These are phyloP conservation scores for Aphrophora alni DNA, from an alignment of 2,888 invertebrate species.

Conservation along the genomic window DNA sequence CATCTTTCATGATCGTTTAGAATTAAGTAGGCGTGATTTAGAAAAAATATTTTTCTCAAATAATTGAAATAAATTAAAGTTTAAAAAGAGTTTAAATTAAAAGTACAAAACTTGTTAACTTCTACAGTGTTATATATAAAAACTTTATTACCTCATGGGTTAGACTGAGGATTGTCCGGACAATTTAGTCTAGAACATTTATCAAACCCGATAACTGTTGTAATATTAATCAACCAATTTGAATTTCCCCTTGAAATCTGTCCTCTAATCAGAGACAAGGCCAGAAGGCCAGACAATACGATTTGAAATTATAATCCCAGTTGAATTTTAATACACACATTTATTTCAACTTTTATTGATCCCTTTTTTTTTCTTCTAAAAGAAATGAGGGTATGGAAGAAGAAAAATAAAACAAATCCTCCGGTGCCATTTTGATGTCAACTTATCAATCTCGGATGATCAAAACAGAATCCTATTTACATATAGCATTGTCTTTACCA, in stretches of 20 bases:
- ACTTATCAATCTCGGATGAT: conserved; percentile 36
- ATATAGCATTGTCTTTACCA: conserved; percentile 29
- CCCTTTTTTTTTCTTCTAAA: background rate
- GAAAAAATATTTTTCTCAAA: too few relatives aligned
- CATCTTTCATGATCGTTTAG: too few relatives aligned
- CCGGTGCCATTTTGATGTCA: conserved; percentile 15
- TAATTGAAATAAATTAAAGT: too few relatives aligned
- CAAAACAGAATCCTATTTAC: conserved; percentile 16
- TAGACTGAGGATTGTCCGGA: too few relatives aligned
- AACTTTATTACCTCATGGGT: too few relatives aligned
- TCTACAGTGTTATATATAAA: too few relatives aligned
- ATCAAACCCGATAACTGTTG: background rate
- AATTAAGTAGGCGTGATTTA: too few relatives aligned
- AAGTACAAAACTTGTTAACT: too few relatives aligned
- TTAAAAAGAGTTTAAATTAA: too few relatives aligned
- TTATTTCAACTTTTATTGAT: conserved; percentile 31
- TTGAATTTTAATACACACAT: conserved; percentile 42
- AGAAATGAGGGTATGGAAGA: background rate
- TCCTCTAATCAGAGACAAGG: conserved; percentile 36
- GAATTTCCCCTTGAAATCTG: conserved; percentile 31
- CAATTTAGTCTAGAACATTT: background rate
- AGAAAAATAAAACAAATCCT: background rate
- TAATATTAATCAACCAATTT: conserved; percentile 20
- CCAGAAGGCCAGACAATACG: conserved; percentile 10
- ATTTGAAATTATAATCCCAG: conserved; percentile 40